Percentiles rank a stretch among this genome's conserved stretches.
These are phyloP conservation scores for Cephalotes varians DNA, from an alignment of 2,888 invertebrate genomes.

Conservation along the genomic window DNA sequence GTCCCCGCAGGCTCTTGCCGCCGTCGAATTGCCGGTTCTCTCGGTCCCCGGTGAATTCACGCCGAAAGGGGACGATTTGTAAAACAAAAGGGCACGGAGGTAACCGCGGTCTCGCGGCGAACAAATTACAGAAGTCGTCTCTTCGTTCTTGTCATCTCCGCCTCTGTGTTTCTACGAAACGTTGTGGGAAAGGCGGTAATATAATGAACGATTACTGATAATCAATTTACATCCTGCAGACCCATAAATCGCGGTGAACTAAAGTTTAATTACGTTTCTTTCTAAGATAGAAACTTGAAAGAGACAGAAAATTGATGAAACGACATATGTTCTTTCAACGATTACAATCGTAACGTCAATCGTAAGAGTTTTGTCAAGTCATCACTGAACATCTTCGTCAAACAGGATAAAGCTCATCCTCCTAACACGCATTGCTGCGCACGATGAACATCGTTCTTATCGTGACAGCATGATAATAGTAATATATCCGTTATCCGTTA, in stretches of 20 bases:
- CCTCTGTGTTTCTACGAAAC: not conserved
- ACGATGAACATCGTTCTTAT: slow-evolving; percentile 6
- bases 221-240: not conserved
- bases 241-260: not conserved
- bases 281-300: no score
- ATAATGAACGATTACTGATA: not conserved
- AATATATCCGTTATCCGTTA: slow-evolving; percentile 26
- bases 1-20: slow-evolving; percentile 12
- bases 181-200: not conserved
- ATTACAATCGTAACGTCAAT: not conserved
- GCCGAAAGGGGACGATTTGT: slow-evolving; percentile 38
- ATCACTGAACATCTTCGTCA: not conserved
- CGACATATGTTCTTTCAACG: not conserved
- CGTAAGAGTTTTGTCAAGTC: not conserved
- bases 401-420: not conserved
- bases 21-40: slow-evolving; percentile 22
- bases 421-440: not conserved
- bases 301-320: not conserved
- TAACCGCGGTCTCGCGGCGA: slow-evolving; percentile 23
- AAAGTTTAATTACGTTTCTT: not conserved
- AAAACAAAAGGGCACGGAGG: slow-evolving; percentile 29
- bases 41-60: slow-evolving; percentile 36
- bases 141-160: not conserved
- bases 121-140: slow-evolving; percentile 14
- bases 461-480: slow-evolving; percentile 29